These are phyloP conservation scores for Lamellibrachia satsuma DNA, from an alignment of 2,888 invertebrate species.

Conservation along the genomic window DNA sequence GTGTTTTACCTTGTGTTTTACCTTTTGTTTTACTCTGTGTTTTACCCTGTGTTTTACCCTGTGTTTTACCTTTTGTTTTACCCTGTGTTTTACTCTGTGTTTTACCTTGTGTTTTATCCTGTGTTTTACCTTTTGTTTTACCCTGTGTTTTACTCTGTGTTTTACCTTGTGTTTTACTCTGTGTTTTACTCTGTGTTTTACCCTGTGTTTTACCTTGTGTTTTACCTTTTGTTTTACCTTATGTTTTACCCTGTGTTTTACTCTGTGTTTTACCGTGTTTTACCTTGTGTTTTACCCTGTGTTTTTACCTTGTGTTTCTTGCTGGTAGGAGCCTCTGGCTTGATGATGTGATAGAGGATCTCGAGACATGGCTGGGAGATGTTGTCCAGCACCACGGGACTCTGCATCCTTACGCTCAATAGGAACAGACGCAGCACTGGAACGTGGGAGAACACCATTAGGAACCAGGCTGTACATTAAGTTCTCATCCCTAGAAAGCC, in stretches of 20 bases:
- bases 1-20: background rate
- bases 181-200: no score
- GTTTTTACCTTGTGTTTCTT: slow-evolving; percentile 44
- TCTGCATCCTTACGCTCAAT: slow-evolving; percentile 71
- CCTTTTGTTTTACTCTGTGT: background rate
- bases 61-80: background rate
- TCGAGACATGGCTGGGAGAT: slow-evolving; percentile 92
- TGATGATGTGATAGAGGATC: slow-evolving; percentile 76
- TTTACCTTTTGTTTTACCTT: no score
- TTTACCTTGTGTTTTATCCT: background rate
- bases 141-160: no score
- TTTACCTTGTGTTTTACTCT: no score
- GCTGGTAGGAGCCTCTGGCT: slow-evolving; percentile 55
- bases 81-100: background rate
- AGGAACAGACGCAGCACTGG: slow-evolving; percentile 85
- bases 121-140: no score
- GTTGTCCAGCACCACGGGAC: slow-evolving; percentile 87
- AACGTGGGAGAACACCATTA: slow-evolving; percentile 25
- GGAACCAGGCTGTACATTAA: no score
- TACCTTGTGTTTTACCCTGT: background rate
- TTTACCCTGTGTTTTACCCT: background rate
- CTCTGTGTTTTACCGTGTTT: background rate
- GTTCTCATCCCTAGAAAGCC: no score
- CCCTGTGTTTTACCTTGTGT: no score
- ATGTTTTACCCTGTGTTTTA: no score